Conservation (phyloP, 2,797 vertebrate species). For the Lacerta viridis region DNA sequence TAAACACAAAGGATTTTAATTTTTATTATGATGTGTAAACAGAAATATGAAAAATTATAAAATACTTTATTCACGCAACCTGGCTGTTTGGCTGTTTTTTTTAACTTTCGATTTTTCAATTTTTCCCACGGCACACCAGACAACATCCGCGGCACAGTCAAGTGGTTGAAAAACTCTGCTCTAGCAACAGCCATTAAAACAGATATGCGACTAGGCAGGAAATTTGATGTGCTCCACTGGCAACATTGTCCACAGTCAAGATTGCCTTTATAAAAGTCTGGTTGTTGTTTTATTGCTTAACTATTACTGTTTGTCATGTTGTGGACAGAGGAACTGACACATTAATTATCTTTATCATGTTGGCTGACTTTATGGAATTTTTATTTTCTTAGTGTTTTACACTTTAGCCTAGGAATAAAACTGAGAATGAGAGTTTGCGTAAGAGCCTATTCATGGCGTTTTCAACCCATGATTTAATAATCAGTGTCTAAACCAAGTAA, state of each 20-base stretch:
- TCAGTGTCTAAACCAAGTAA: not conserved
- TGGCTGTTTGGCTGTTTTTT: too few relatives aligned
- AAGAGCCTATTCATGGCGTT: not conserved
- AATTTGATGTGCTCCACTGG: not conserved
- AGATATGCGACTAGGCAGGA: too few relatives aligned
- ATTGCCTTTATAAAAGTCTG: conserved; percentile 9
- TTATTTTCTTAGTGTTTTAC: not conserved
- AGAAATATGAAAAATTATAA: too few relatives aligned
- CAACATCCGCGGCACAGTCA: too few relatives aligned
- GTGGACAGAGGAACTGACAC: conserved; percentile 22
- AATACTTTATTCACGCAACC: too few relatives aligned
- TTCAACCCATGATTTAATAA: not conserved
- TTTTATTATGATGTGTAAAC: too few relatives aligned
- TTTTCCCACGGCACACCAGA: too few relatives aligned
- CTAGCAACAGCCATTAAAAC: not conserved
- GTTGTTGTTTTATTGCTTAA: not conserved
- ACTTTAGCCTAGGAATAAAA: not conserved
- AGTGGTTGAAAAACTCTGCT: too few relatives aligned
- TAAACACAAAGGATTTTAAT: too few relatives aligned
- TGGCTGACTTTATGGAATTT: not conserved
- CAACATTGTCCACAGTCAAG: not conserved
- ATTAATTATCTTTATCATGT: not conserved
- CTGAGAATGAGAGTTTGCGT: not conserved
- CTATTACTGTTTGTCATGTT: not conserved
- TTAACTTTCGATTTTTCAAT: too few relatives aligned